A percentile compares a stretch with the other conserved stretches of the same genome.
Evolutionary conservation across 92 coral and sea anemone species (phyloP).

Genomic region (Pocillopora meandrina): DNA sequence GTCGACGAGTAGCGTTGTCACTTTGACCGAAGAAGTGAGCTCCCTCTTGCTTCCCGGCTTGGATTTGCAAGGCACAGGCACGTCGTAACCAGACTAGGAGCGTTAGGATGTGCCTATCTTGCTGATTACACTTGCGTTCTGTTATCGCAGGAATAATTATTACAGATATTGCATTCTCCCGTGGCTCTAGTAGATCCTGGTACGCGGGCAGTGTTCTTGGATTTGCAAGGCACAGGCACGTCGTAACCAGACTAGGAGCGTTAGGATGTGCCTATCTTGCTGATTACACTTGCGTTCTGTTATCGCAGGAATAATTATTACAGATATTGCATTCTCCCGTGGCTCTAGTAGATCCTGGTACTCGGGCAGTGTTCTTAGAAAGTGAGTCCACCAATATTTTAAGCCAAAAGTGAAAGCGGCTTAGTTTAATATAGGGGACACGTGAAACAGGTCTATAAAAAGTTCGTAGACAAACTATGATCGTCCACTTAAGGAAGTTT

Average conservation of each 20-base stretch:
- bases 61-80: constrained; percentile 15
- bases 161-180: constrained; percentile 34
- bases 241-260: constrained; percentile 32
- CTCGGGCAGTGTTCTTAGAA: constrained; percentile 29
- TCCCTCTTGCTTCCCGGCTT: no score
- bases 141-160: constrained; percentile 29
- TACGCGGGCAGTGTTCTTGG: constrained; percentile 19
- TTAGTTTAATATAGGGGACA: no score
- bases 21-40: background rate
- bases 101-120: constrained; percentile 37
- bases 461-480: no score
- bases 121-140: constrained; percentile 38
- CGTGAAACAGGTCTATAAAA: no score
- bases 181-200: constrained; percentile 33
- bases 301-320: constrained; percentile 29
- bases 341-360: constrained; percentile 31
- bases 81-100: constrained; percentile 30
- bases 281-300: constrained; percentile 29
- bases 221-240: constrained; percentile 18
- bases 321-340: constrained; percentile 36
- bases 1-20: constrained; percentile 41
- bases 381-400: no score
- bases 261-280: constrained; percentile 43
- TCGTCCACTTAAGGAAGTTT: no score
- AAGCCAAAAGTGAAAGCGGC: no score